Evolutionary conservation across 1,140 invertebrate species (phyloP).

Genomic region (Meloidogyne exigua): DNA sequence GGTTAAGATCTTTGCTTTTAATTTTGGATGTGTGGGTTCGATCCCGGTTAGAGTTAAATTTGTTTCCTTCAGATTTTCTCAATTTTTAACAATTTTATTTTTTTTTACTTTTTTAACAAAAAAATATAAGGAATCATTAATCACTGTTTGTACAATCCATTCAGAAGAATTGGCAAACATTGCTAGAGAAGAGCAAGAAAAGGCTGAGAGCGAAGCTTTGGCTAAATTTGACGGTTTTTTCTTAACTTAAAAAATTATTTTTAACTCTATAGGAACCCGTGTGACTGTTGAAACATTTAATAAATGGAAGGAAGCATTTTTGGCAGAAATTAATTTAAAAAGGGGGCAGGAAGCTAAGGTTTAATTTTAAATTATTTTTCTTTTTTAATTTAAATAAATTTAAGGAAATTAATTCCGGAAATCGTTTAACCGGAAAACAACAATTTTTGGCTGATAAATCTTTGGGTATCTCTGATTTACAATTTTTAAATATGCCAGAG

Average conservation of each 20-base stretch:
- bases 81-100: no score
- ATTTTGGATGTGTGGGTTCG: no score
- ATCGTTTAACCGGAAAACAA: conserved; percentile 33
- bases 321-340: conserved; percentile 20
- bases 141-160: background rate
- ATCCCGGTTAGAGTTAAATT: no score
- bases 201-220: conserved; percentile 11
- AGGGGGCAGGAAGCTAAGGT: conserved; percentile 20
- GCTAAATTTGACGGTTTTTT: conserved; percentile 27
- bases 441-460: conserved; percentile 33
- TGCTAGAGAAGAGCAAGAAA: conserved; percentile 5
- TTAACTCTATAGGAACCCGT: conserved; percentile 30
- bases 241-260: background rate
- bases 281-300: conserved; percentile 33
- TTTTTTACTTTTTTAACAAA: background rate
- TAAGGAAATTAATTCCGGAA: conserved; percentile 10
- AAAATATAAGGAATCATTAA: conserved; percentile 9
- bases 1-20: no score
- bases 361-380: background rate
- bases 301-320: conserved; percentile 30
- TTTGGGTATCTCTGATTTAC: conserved; percentile 32
- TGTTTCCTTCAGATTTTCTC: no score
- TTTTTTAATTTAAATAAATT: background rate
- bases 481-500: conserved; percentile 22
- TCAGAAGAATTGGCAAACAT: conserved; percentile 17